These are phyloP conservation scores for Physocephala rufipes DNA, from an alignment of 2,888 invertebrate genomes.

Conservation along the genomic window DNA sequence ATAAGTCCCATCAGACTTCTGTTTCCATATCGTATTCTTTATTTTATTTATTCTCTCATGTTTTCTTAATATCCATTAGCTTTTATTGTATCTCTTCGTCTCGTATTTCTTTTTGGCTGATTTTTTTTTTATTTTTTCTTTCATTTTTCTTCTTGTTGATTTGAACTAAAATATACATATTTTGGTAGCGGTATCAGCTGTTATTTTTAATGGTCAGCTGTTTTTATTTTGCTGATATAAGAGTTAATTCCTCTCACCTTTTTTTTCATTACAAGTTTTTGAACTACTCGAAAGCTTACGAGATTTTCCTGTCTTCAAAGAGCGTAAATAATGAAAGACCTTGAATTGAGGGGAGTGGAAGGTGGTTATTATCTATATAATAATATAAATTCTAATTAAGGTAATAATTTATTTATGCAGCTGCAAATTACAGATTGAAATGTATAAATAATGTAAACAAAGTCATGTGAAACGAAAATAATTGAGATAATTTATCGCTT, in stretches of 20 bases:
- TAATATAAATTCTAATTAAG: too few relatives aligned
- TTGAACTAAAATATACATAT: background rate
- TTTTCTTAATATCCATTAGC: background rate
- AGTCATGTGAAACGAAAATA: too few relatives aligned
- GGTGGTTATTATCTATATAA: too few relatives aligned
- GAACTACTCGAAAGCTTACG: background rate
- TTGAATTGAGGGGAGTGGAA: too few relatives aligned
- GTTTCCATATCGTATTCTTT: too few relatives aligned
- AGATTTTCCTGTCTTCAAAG: too few relatives aligned
- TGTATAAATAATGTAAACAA: too few relatives aligned
- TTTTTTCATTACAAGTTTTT: background rate
- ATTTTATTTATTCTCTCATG: background rate
- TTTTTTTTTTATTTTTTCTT: background rate
- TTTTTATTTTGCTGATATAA: background rate
- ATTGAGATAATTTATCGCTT: too few relatives aligned
- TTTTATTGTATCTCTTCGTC: background rate
- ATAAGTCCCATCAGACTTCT: background rate
- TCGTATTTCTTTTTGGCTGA: background rate
- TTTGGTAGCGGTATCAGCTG: background rate
- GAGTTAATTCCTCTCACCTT: background rate
- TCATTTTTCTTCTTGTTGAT: background rate
- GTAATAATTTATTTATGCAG: too few relatives aligned
- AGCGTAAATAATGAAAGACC: too few relatives aligned
- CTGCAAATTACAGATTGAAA: too few relatives aligned
- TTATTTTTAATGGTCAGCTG: background rate